phyloP scores from a whole-genome alignment of 2,888 invertebrate species.

The Acutogordius australiensis region DNA sequence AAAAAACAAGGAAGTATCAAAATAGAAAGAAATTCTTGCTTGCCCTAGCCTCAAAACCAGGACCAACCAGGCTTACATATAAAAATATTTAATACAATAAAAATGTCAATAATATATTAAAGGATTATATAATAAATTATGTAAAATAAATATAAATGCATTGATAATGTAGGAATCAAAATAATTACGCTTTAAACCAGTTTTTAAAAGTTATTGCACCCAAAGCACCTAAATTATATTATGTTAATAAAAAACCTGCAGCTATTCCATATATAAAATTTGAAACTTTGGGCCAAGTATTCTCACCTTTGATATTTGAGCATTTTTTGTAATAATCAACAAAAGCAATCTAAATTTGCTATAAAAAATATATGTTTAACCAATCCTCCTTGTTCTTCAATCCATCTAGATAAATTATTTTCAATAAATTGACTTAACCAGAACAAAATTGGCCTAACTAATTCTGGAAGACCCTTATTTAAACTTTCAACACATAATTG shows the following conservation, averaged over 20 bases:
- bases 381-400: background rate
- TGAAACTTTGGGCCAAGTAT: slow-evolving; percentile 4
- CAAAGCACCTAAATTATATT: background rate
- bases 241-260: slow-evolving; percentile 4
- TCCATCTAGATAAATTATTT: slow-evolving; percentile 3
- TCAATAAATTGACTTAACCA: slow-evolving; percentile 9
- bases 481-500: background rate
- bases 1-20: no score
- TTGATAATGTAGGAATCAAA: no score
- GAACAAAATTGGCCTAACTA: background rate
- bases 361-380: background rate
- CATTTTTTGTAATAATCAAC: slow-evolving; percentile 7
- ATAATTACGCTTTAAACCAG: no score
- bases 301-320: slow-evolving; percentile 1
- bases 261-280: slow-evolving; percentile 6
- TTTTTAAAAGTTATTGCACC: slow-evolving; percentile 9
- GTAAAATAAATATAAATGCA: no score
- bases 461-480: background rate
- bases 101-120: no score
- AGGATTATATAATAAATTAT: no score
- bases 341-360: background rate
- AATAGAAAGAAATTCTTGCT: no score
- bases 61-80: no score
- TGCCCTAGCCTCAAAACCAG: no score
- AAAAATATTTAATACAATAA: no score